Conservation (phyloP, 2,888 invertebrate species). For the Megamerina dolium region DNA sequence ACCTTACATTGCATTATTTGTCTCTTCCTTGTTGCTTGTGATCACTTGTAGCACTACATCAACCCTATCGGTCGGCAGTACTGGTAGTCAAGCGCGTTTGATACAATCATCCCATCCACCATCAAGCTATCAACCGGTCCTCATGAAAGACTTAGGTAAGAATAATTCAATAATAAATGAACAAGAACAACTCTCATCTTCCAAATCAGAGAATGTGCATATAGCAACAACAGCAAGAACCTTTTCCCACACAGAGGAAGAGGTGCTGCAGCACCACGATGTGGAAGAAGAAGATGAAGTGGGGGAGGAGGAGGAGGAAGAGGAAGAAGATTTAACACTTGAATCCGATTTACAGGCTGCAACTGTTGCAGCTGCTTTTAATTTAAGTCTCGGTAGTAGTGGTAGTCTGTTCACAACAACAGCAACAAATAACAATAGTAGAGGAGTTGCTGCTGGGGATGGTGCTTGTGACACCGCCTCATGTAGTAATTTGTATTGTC, state of each 20-base stretch:
- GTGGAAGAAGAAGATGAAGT: constrained; percentile 13
- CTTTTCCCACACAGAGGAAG: constrained; percentile 8
- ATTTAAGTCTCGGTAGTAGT: constrained; percentile 43
- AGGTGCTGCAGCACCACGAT: constrained; percentile 10
- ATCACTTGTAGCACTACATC: constrained; percentile 71
- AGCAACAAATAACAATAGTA: too few relatives aligned
- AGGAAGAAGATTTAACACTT: constrained; percentile 24
- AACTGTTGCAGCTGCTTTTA: constrained; percentile 40
- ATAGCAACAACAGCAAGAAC: constrained; percentile 11
- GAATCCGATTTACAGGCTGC: constrained; percentile 38
- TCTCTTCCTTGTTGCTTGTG: neutral
- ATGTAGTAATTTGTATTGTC: constrained; percentile 17
- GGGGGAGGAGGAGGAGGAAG: constrained; percentile 6
- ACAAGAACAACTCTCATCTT: constrained; percentile 31
- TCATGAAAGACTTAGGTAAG: constrained; percentile 87
- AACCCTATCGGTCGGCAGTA: constrained; percentile 88
- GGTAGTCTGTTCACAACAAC: constrained; percentile 36
- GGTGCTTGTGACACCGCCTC: constrained; percentile 7
- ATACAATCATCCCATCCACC: constrained; percentile 93
- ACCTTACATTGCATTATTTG: constrained; percentile 2
- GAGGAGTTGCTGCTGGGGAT: constrained; percentile 12
- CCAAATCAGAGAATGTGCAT: constrained; percentile 19
- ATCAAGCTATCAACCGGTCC: constrained; percentile 82
- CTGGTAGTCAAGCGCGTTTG: constrained; percentile 85
- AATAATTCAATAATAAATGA: constrained; percentile 33